Conservation (phyloP, 2,888 invertebrate genomes). For the Pediacus dermestoides region DNA sequence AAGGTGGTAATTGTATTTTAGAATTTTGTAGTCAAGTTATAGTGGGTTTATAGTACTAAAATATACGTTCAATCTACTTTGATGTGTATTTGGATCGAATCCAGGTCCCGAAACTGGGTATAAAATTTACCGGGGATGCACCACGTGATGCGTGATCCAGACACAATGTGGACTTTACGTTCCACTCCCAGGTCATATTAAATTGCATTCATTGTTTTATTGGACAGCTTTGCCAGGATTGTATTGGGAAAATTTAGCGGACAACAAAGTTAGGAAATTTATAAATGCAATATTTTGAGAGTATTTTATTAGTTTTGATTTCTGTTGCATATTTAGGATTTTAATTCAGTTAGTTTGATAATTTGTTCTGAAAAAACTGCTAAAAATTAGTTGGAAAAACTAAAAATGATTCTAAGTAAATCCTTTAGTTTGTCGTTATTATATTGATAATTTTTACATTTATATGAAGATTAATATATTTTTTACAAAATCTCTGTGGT, state of each 20-base stretch:
- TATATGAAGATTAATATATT: too few relatives aligned
- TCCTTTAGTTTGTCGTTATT: too few relatives aligned
- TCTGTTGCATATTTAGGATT: too few relatives aligned
- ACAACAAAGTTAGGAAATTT: too few relatives aligned
- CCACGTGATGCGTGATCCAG: constrained; percentile 31
- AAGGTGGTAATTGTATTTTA: constrained; percentile 7
- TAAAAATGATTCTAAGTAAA: too few relatives aligned
- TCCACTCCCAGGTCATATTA: constrained; percentile 19
- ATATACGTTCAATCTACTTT: constrained; percentile 33
- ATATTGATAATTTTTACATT: too few relatives aligned
- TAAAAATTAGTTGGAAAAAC: too few relatives aligned
- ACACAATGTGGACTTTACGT: constrained; percentile 17
- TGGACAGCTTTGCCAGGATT: constrained; percentile 9
- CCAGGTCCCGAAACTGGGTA: constrained; percentile 44
- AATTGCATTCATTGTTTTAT: constrained; percentile 33
- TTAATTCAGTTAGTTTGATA: too few relatives aligned
- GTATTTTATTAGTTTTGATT: too few relatives aligned
- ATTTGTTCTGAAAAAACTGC: too few relatives aligned
- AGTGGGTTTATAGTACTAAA: constrained; percentile 44
- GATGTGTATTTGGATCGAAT: constrained; percentile 31
- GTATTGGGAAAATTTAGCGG: constrained; percentile 11
- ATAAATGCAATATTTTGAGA: too few relatives aligned
- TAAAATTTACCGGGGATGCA: constrained; percentile 35
- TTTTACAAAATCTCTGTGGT: too few relatives aligned
- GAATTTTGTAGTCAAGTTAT: constrained; percentile 34